Percentiles rank a stretch among this genome's conserved stretches.
phyloP scores from a whole-genome alignment of 2,888 invertebrate genomes.

The Hirtodrosophila alboralis region DNA sequence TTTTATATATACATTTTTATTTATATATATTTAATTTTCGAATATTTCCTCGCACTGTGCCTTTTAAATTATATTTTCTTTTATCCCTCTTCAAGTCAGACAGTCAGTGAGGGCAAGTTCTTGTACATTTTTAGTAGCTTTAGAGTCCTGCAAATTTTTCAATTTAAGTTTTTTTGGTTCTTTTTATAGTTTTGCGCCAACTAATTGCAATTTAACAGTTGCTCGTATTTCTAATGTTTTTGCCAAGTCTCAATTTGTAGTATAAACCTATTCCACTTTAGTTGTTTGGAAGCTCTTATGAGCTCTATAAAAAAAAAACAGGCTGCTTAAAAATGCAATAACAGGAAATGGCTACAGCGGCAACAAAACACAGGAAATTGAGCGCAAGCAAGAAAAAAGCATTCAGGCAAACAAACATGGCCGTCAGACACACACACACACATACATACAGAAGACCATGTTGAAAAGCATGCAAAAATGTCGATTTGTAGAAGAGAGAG shows the following conservation, averaged over 20 bases:
- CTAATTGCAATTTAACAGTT: constrained; percentile 73
- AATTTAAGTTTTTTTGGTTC: constrained; percentile 12
- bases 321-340: constrained; percentile 75
- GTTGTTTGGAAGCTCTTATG: constrained; percentile 36
- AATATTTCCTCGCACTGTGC: no score
- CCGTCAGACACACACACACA: constrained; percentile 39
- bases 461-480: constrained; percentile 55
- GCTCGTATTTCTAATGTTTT: constrained; percentile 32
- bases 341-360: constrained; percentile 72
- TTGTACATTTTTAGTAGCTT: constrained; percentile 4
- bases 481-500: constrained; percentile 9
- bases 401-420: constrained; percentile 69
- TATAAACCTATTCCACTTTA: constrained; percentile 7
- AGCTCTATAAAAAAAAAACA: constrained; percentile 27
- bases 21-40: no score
- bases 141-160: constrained; percentile 26
- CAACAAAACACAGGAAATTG: constrained; percentile 78
- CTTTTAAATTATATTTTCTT: no score
- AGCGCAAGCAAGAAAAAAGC: constrained; percentile 61
- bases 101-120: no score
- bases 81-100: no score
- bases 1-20: no score
- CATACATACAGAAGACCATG: constrained; percentile 13
- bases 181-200: constrained; percentile 38
- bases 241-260: constrained; percentile 24